Base-by-base conservation (phyloP, 2,888 invertebrate genomes). In the Drosophila nigritarsus region DNA sequence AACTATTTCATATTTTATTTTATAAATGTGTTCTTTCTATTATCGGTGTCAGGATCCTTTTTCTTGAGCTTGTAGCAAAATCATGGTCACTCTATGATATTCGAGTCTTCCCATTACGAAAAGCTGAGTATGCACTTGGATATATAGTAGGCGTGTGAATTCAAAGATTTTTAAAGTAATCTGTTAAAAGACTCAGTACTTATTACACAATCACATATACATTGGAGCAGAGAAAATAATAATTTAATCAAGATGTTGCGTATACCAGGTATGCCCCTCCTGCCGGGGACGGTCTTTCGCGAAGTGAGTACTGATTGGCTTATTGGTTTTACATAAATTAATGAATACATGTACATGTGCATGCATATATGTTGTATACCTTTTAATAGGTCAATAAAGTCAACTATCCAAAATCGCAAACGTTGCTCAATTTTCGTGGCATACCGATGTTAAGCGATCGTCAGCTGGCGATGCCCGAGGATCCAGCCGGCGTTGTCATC, bases 251-350 rank as follows among this genome's bases (percentile, higher is more conserved):
- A 80, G 50, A 94, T 94, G 94, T 86, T 95, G 71, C 94, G 96
- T 69, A 94, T 95, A 92, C 95, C 96, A 45, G 94, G 95, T 87
- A 93, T 97, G 89, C 97, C 97, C 4, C 93, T 96, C 75, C 93
- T 55, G 8, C 55, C 55, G 27, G 55, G 55, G 6, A 55, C 55
- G 18, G 15, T 55, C 1, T 94, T 95, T 91, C 94, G 95, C 66
- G 94, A 96, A 93, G 97, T 96, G 94, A 95, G 94, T 93, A 40
- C 13, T 15, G 8, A 27, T 45, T 15, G 15, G 20, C 45, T 45
- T 24, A 24, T 15, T 45, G 20, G 20, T 15, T 15, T 45, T 2
- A 18, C 3, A 3, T 24, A 20, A 34, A 1, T 8, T 2, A 29
- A 18, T 27, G 13, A 15, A 24, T 30, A 20, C 0, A 24, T 42